Conservation (phyloP, 1,140 invertebrate genomes). For the Drosophila nasuta region DNA sequence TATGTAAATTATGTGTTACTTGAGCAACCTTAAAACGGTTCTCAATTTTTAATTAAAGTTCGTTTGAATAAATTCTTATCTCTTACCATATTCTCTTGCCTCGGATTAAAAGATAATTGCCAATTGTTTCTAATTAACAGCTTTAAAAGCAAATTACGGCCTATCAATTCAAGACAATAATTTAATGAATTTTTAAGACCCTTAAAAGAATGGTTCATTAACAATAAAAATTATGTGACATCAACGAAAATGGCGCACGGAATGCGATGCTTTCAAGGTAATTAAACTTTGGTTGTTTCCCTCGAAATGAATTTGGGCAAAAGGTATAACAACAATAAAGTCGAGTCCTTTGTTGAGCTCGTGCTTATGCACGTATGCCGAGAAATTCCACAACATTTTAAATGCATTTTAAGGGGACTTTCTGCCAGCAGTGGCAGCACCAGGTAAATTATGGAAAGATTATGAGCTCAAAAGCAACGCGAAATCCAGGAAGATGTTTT, state of each 20-base stretch:
- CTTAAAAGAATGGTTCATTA: conserved; percentile 57
- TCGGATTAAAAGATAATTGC: conserved; percentile 2
- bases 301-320: conserved; percentile 11
- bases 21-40: too few relatives aligned
- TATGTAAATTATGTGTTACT: too few relatives aligned
- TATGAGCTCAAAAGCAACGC: conserved; percentile 55
- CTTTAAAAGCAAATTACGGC: conserved; percentile 45
- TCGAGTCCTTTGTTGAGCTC: conserved; percentile 14
- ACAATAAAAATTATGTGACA: conserved; percentile 71
- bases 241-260: conserved; percentile 34
- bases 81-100: background rate
- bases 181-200: conserved; percentile 47
- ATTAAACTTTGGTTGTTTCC: conserved; percentile 65
- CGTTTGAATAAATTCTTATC: too few relatives aligned
- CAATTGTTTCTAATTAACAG: conserved; percentile 27
- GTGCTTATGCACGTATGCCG: conserved; percentile 62
- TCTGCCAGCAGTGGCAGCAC: conserved; percentile 12
- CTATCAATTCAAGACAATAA: conserved; percentile 44
- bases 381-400: conserved; percentile 61
- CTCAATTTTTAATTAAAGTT: too few relatives aligned
- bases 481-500: conserved; percentile 48
- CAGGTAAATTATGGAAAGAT: conserved; percentile 70
- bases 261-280: conserved; percentile 64
- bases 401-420: conserved; percentile 66
- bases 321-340: conserved; percentile 8